These are phyloP conservation scores for Aelia acuminata DNA, from an alignment of 2,888 invertebrate genomes.

Conservation along the genomic window DNA sequence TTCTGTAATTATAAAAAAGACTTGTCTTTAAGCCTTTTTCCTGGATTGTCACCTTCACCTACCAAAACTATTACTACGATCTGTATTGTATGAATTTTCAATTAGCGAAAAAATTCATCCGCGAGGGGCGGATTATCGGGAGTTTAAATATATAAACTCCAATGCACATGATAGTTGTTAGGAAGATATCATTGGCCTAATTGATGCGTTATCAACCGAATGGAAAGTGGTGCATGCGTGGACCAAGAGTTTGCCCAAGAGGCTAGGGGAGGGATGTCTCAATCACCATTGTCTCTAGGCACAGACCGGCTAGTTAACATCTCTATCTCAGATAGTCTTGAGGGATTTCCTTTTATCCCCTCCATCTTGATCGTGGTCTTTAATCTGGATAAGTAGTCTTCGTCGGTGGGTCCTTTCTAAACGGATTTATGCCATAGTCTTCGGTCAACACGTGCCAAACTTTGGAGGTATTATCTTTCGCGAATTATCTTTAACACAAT, in stretches of 20 bases:
- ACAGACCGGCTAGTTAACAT: neutral
- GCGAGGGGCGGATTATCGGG: no score
- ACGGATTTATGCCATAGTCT: neutral
- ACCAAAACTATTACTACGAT: no score
- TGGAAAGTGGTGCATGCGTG: slow-evolving; percentile 31
- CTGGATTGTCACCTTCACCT: no score
- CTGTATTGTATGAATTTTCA: no score
- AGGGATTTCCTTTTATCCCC: neutral
- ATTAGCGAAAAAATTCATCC: no score
- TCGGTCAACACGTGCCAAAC: neutral
- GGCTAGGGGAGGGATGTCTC: slow-evolving; percentile 2
- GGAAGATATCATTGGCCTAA: neutral
- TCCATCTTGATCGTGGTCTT: neutral
- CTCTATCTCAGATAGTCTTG: slow-evolving; percentile 1
- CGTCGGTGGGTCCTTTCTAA: neutral
- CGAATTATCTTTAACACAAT: no score
- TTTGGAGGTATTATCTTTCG: no score
- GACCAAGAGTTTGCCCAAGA: slow-evolving; percentile 33
- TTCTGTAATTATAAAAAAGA: no score
- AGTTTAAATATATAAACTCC: neutral
- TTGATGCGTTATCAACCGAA: neutral
- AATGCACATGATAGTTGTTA: neutral
- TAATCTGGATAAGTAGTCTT: neutral
- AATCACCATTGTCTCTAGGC: neutral
- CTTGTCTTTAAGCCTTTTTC: no score